Base-by-base conservation (phyloP, 2,113 vertebrate genomes). In the Gallinago undulata region DNA sequence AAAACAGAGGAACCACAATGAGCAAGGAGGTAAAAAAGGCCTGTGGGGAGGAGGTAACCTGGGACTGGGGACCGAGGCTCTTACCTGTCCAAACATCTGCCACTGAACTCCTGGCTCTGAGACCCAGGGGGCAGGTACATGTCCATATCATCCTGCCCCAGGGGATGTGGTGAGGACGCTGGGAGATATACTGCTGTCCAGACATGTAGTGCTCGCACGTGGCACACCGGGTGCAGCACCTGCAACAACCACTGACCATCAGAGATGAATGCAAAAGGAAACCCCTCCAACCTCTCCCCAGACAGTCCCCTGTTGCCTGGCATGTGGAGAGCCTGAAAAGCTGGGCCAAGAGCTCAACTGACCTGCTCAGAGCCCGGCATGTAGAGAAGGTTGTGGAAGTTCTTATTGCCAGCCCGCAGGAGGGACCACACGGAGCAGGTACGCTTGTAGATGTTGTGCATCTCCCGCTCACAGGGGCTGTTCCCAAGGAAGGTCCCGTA, bases 361-460 rank as follows among this genome's bases (percentile, higher is more conserved):
- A 99, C 99, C 99, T 99, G 98, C 85, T 99, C 99, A 4, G 98
- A 99, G 39, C 98, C 98, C 2, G 99, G 98, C 96, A 99, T 99
- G 59, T 99, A 99, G 93, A 99, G 99, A 78, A 99, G 99, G 94
- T 99, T 99, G 97, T 99, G 99, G 94, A 99, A 99, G 98, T 99
- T 99, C 98, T 99, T 99, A 97, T 99, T 99, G 97, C 99, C 99
- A 0, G 98, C 98, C 90, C 99, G 98, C 33, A 99, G 98, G 66
- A 99, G 98, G 30, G 99, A 99, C 99, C 99, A 99, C 47, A 99
- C 98, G 0, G 99, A 99, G 97, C 99, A 99, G 39, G 99, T 99
- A 69, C 99, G 98, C 87, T 99, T 99, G 96, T 99, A 99, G 97
- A 99, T 98, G 97, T 99, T 99, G 77, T 98, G 98, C 39, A 98